Base-by-base conservation (phyloP, 2,113 vertebrate genomes). In the Amphiprion percula region DNA sequence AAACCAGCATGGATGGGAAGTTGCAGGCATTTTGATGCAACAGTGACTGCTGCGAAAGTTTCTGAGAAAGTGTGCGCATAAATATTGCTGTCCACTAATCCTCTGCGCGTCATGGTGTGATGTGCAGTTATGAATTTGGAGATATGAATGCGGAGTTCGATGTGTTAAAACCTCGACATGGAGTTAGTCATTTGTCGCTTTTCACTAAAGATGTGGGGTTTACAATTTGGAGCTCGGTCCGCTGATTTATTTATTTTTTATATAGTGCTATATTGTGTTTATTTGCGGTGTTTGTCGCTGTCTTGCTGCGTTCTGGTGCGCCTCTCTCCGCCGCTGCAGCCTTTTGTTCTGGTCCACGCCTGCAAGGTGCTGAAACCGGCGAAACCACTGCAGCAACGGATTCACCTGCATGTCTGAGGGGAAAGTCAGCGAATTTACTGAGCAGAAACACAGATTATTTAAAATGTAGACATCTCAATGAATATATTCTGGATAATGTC, bases 301-400 rank as follows among this genome's bases (percentile, higher is more conserved):
- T 50, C 4, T 23, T 5, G 23, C n/a, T 60, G 74, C 52, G 68
- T 64, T 28, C 63, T 4, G 55, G 49, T 74, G 83, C 73, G 73
- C 70, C 14, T 23, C 46, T 52, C 59, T 65, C 41, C 23, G 44
- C 80, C 12, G 83, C 75, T 54, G 71, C 80, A 73, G 58, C 74
- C 92, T 92, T 91, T 93, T 93, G 92, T 93, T 93, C 92, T 90
- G 88, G 90, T 92, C 91, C 91, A 91, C 92, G 91, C 90, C 90
- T 92, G 91, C 9, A 65, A 74, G 90, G 88, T 92, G 92, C 92
- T 93, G 88, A 92, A 90, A 90, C 87, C 87, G 73, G 74, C 74
- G 23, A 47, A 12, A 37, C 2, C 59, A 47, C 71, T 74, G 77
- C 89, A 65, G 68, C 54, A 30, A 60, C 46, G 7, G 0, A 28